Base-by-base conservation (phyloP, 2,113 vertebrate genomes). In the Poeciliopsis occidentalis region DNA sequence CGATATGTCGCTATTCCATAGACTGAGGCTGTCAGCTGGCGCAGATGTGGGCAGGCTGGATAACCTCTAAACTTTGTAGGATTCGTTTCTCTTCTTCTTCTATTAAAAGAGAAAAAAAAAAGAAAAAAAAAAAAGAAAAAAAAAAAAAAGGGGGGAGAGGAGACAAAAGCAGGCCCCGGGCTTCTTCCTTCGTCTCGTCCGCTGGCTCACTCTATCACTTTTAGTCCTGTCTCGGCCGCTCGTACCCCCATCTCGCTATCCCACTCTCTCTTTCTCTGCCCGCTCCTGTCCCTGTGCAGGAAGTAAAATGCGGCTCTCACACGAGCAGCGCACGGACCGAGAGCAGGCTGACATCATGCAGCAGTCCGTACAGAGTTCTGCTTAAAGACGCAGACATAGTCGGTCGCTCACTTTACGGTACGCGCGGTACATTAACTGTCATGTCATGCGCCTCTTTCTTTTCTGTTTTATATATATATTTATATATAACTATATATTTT, bases 281-380 rank as follows among this genome's bases (percentile, higher is more conserved):
- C 91, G 87, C 87, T 82, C 87, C 85, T 92, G 88, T 91, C 87
- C 89, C 85, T 90, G 76, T 92, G 89, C 93, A 95, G 94, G 94
- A 95, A 95, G 94, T 94, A 93, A 51, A 93, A 90, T 90, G 88
- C 83, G 57, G 90, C 93, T 94, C 92, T 94, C 92, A 93, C 92
- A 89, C 85, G 93, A 85, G 92, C 91, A 78, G 84, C 85, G 73
- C 79, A 89, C 92, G 79, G 92, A 89, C 85, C 85, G 88, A 82
- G 64, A 72, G 89, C 87, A 72, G 84, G 82, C 91, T 93, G 94
- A 94, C 94, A 94, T 94, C 94, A 94, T 88, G 90, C 91, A 87
- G 83, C 85, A 82, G 75, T 91, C 87, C 75, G 82, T 79, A 78
- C 85, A 87, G 78, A 92, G 69, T 92, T 86, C 51, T 26, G 26